Base-by-base conservation (phyloP, 2,113 vertebrate genomes). In the Carollia perspicillata region DNA sequence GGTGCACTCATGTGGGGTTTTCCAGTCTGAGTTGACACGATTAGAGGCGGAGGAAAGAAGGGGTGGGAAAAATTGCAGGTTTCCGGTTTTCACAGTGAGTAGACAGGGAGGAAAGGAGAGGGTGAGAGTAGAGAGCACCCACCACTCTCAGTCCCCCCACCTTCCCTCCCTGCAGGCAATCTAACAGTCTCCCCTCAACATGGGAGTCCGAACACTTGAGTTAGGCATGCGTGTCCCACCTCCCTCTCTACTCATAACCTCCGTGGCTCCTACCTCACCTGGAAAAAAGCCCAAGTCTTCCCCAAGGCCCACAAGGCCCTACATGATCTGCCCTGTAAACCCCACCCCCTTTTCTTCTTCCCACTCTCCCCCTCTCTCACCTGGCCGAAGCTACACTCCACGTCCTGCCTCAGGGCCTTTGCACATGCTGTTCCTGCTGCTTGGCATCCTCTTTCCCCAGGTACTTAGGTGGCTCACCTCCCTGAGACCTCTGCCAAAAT, bases 211-310 rank as follows among this genome's bases (percentile, higher is more conserved):
- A 53, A 8, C 55, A 12, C 28, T 33, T 5, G 14, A 49, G 20
- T 47, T 47, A 6, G 16, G 5, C 55, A 23, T 23, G 2, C 2
- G 55, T 23, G 22, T 6, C 35, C 33, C 0, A 0, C 5, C 37
- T 35, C 10, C 26, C 23, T 49, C 37, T 51, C 47, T 53, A 26
- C 26, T 33, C 30, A 55, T 47, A 72, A 75, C 33, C 20, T 51
- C 49, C 26, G 0, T 12, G 0, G 55, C 69, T 65, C 47, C 51
- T 13, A 40, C 40, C 60, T 68, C 30, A 13, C 26, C 40, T 0
- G 5, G 23, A 44, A 47, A 53, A 26, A 69, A 74, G 9, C 4
- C 33, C 4, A 22, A 33, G 17, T 55, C 58, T 11, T 44, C 11
- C 7, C 58, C 8, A 0, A 1, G 14, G 11, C 42, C 68, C 20